Percentiles rank a stretch among this genome's conserved stretches.
phyloP scores from a whole-genome alignment of 2,888 invertebrate genomes.

The Trisateles emortualis region DNA sequence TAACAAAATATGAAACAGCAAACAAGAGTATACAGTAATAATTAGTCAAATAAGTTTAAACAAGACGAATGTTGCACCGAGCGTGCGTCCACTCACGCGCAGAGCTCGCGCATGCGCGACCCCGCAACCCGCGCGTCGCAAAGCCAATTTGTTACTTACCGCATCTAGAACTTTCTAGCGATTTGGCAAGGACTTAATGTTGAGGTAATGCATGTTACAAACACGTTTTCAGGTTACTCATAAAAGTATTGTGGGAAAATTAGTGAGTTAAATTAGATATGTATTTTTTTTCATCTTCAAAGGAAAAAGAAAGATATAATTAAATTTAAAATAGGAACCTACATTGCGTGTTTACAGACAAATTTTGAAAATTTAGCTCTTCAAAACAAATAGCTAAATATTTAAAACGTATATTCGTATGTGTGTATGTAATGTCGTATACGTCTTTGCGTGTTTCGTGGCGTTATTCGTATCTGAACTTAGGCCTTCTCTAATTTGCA shows the following conservation, averaged over 20 bases:
- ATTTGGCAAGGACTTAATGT: constrained; percentile 44
- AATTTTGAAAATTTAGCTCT: too few species aligned
- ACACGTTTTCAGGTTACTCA: constrained; percentile 34
- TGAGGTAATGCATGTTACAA: constrained; percentile 6
- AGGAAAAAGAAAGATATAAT: too few species aligned
- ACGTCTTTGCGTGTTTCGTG: too few species aligned
- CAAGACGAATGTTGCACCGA: constrained; percentile 49
- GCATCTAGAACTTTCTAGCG: constrained; percentile 63
- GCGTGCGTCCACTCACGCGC: constrained; percentile 68
- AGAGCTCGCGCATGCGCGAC: constrained; percentile 62
- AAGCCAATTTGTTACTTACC: constrained; percentile 67
- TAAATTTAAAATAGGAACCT: too few species aligned
- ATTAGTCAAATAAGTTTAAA: constrained; percentile 54
- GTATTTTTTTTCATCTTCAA: too few species aligned
- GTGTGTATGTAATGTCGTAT: too few species aligned
- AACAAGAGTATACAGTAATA: constrained; percentile 40
- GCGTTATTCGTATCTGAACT: too few species aligned
- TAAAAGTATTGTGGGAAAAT: constrained; percentile 11
- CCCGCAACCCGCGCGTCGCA: constrained; percentile 62
- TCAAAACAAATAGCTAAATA: too few species aligned
- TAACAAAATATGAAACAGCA: constrained; percentile 10
- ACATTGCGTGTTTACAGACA: too few species aligned
- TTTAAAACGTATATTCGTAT: too few species aligned
- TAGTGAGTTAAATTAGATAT: background rate
- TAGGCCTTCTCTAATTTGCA: too few species aligned